phyloP scores from a whole-genome alignment of 2,113 vertebrate species.

The Larimichthys polyactis region DNA sequence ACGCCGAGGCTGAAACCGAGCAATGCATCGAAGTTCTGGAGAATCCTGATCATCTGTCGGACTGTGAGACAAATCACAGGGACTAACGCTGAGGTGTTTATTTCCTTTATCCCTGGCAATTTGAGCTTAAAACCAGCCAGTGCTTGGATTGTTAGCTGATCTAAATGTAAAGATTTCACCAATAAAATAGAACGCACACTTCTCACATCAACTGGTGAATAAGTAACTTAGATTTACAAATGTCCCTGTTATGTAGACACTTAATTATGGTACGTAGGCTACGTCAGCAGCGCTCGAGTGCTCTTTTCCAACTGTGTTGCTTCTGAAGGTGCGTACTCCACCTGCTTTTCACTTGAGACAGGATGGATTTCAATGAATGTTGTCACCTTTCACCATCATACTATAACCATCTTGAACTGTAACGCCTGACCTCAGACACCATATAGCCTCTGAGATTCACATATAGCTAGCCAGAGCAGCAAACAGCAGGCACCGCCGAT shows the following conservation, averaged over 20 bases:
- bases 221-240: conserved; percentile 42
- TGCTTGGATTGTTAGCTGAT: conserved; percentile 15
- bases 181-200: conserved; percentile 14
- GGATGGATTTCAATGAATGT: conserved; percentile 59
- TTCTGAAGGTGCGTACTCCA: conserved; percentile 33
- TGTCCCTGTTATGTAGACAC: conserved; percentile 18
- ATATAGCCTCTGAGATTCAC: conserved; percentile 67
- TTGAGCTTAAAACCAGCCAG: conserved; percentile 25
- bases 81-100: conserved; percentile 56
- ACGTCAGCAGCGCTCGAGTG: conserved; percentile 8
- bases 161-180: conserved; percentile 7
- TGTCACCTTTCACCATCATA: conserved; percentile 43
- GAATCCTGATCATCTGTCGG: conserved; percentile 84
- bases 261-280: conserved; percentile 9
- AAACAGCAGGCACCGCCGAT: conserved; percentile 49
- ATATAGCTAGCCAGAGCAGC: conserved; percentile 46
- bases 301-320: conserved; percentile 1
- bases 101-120: neutral
- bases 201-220: conserved; percentile 21
- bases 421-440: conserved; percentile 70
- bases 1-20: conserved; percentile 82
- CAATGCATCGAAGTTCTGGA: conserved; percentile 79
- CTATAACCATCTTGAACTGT: conserved; percentile 37
- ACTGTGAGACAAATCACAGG: conserved; percentile 86
- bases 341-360: conserved; percentile 38